Evolutionary conservation across 2,797 vertebrate species (phyloP), one percentile per base, ranked within the genome.

Genomic region (Notolabrus celidotus): DNA sequence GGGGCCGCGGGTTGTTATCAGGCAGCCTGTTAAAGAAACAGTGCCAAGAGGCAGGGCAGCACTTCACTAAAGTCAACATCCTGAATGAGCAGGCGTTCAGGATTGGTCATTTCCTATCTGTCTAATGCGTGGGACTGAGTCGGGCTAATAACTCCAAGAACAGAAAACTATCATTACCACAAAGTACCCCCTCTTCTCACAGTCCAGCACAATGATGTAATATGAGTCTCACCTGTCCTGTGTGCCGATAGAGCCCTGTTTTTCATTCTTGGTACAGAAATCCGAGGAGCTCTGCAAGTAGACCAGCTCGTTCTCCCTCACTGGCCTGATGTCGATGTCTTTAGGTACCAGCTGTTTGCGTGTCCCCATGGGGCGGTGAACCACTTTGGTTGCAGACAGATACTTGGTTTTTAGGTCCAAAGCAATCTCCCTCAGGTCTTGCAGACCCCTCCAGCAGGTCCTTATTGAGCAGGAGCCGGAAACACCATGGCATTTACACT

Each of bases 401-500:
- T 99, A 99, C 79, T 96, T 98, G 61, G 89, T 96, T 95, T 99
- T 99, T 74, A 99, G 95, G 86, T 99, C 98, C 84, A 96, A 17
- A 45, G 97, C 97, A 33, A 99, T 95, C 58, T 98, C 97, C 56
- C 91, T 93, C 43, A 99, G 94, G 76, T 99, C 98, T 78, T 97
- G 97, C 53, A 99, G 93, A 63, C 98, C 98, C 92, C 94, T 96
- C 98, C 98, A 99, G 92, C 98, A 99, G 64, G 98, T 99, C 86
- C 96, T 95, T 86, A 99, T 97, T 39, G 98, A 99, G 90, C 98
- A 99, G 80, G 98, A 99, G 62, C 98, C 98, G 0, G 98, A 99
- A 4, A 99, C 98, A 1, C 98, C 98, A 0, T 99, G 98, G 83
- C 98, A 99, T 70, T 99, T 99, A 90, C 98, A 99, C 91, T 99